phyloP scores from a whole-genome alignment of 2,113 vertebrate genomes.

The Pachycephala philippinensis region DNA sequence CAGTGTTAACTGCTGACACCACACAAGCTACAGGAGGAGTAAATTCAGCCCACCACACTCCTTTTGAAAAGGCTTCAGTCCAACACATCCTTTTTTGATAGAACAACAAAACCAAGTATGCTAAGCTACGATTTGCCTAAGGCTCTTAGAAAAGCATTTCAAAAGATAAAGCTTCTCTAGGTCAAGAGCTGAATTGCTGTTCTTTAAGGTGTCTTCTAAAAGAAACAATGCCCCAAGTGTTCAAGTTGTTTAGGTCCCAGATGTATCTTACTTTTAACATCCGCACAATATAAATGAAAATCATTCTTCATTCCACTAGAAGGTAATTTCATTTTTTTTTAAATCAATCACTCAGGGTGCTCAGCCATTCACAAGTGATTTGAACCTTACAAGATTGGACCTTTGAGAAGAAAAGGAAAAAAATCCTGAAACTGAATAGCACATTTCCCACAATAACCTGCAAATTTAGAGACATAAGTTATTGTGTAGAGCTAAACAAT shows the following conservation, averaged over 20 bases:
- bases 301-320: conserved; percentile 21
- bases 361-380: conserved; percentile 22
- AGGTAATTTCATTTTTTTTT: conserved; percentile 10
- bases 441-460: conserved; percentile 23
- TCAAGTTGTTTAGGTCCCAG: neutral
- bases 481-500: conserved; percentile 35
- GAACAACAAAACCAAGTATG: neutral
- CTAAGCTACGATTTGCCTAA: conserved; percentile 23
- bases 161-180: conserved; percentile 21
- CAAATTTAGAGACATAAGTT: conserved; percentile 30
- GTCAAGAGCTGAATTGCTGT: conserved; percentile 18
- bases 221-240: conserved; percentile 37
- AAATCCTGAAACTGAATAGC: conserved; percentile 6
- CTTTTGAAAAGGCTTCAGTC: neutral
- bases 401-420: neutral
- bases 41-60: neutral
- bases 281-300: conserved; percentile 48
- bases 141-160: conserved; percentile 17
- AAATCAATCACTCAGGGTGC: conserved; percentile 11
- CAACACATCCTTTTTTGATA: neutral
- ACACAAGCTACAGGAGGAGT: neutral
- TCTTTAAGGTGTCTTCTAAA: conserved; percentile 36
- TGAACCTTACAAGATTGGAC: neutral
- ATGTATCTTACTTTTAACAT: conserved; percentile 29
- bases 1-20: neutral